phyloP scores from a whole-genome alignment of 2,888 invertebrate species.

The Leptinotarsa peninsularis region DNA sequence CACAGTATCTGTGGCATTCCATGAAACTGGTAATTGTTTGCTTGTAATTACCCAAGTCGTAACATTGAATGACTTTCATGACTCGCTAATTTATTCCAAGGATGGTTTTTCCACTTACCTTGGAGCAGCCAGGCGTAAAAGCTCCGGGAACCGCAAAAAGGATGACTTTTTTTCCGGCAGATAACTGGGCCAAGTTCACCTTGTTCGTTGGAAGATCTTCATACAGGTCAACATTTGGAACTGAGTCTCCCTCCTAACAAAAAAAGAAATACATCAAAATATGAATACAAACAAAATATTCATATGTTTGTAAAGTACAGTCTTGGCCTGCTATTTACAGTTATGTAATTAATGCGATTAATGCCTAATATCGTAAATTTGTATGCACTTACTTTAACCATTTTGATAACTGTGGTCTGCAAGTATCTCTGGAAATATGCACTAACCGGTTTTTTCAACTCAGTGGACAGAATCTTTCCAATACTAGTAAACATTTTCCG shows the following conservation, averaged over 20 bases:
- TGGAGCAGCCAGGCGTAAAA: slow-evolving; percentile 93
- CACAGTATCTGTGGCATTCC: no score
- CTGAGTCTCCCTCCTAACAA: slow-evolving; percentile 85
- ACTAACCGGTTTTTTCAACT: slow-evolving; percentile 15
- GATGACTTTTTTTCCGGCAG: slow-evolving; percentile 84
- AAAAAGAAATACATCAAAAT: slow-evolving; percentile 44
- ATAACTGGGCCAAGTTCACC: slow-evolving; percentile 80
- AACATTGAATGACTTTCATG: slow-evolving; percentile 8
- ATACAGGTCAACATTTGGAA: slow-evolving; percentile 84
- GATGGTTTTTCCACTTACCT: slow-evolving; percentile 67
- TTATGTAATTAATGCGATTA: slow-evolving; percentile 25
- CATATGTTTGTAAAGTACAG: not conserved
- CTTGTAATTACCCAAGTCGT: not conserved
- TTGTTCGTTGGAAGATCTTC: slow-evolving; percentile 90
- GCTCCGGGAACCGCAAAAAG: slow-evolving; percentile 95
- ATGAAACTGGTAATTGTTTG: not conserved
- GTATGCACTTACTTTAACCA: slow-evolving; percentile 36
- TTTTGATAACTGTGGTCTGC: slow-evolving; percentile 32
- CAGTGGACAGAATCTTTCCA: slow-evolving; percentile 9
- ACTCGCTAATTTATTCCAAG: slow-evolving; percentile 25
- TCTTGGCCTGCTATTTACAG: not conserved
- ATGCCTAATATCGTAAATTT: not conserved
- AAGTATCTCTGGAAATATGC: slow-evolving; percentile 32
- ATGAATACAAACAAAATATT: slow-evolving; percentile 3
- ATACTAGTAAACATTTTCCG: slow-evolving; percentile 23